Evolutionary conservation across 2,888 invertebrate species (phyloP), one percentile per base, ranked within the genome.

Genomic region (Galeruca laticollis): DNA sequence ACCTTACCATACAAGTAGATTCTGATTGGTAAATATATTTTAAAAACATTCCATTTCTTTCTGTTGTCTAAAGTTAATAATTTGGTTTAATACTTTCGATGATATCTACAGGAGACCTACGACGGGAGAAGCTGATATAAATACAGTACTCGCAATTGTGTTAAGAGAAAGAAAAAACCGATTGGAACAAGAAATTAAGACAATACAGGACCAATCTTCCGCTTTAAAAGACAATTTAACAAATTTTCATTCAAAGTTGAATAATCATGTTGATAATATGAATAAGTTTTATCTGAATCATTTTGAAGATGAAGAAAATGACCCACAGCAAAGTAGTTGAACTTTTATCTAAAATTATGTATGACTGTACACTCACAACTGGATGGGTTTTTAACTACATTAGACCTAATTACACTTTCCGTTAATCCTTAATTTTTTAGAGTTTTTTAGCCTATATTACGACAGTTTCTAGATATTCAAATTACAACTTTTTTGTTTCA

Each of bases 91-190:
- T 52, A 40, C 43, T 18, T 40, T 59, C 2, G 15, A 59, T 63
- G 56, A n/a, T 13, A 54, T 57, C 33, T 57, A 10, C 26, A 73
- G 73, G 73, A 65, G 73, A 40, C 73, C 73, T 10, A 54, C 18
- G 1, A 69, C 71, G 11, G 73, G 73, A 20, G 59, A 71, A 37
- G 71, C 64, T 43, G 67, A 70, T 54, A 13, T 69, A 11, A 70
- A 64, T 18, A 64, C 71, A 20, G 18, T 73, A 33, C 52, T 65
- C 43, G 69, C 60, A 4, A 40, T 51, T 3, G 43, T 47, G 11
- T 59, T 73, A 13, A 15, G 57, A 13, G 57, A 69, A 20, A 64
- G 47, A 49, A 73, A 69, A 51, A 54, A 51, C 18, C 52, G 54
- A 43, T 43, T 73, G 26, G 54, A 54, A 13, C 52, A 67, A 54